Evolutionary conservation across 2,113 vertebrate genomes (phyloP).

Genomic region (Rhinolophus ferrumequinum): DNA sequence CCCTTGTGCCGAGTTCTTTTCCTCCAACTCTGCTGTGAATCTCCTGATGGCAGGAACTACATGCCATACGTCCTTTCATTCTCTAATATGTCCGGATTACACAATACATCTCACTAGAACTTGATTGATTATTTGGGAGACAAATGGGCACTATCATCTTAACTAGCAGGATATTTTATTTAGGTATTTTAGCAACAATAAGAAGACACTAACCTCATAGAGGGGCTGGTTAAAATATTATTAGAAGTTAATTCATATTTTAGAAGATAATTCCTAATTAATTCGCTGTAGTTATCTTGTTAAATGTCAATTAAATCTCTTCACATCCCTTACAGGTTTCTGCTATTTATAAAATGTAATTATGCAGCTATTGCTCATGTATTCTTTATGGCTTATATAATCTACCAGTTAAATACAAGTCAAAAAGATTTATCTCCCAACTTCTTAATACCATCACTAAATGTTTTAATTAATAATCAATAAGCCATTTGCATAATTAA

Average conservation of each 20-base stretch:
- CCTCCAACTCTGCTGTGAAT: neutral
- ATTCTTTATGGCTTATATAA: slow-evolving; percentile 83
- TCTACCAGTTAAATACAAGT: slow-evolving; percentile 84
- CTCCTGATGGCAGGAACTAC: neutral
- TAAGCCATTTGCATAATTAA: slow-evolving; percentile 83
- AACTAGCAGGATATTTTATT: slow-evolving; percentile 79
- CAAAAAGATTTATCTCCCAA: slow-evolving; percentile 80
- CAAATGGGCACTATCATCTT: slow-evolving; percentile 75
- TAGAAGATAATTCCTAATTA: slow-evolving; percentile 90
- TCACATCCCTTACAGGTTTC: slow-evolving; percentile 87
- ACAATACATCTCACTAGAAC: slow-evolving; percentile 60
- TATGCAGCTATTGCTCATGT: slow-evolving; percentile 84
- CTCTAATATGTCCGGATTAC: neutral
- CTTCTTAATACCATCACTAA: slow-evolving; percentile 82
- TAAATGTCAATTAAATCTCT: slow-evolving; percentile 89
- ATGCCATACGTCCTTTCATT: neutral
- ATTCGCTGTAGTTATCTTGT: slow-evolving; percentile 89
- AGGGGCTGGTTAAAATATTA: slow-evolving; percentile 86
- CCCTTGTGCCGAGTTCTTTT: neutral
- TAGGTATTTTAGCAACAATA: slow-evolving; percentile 78
- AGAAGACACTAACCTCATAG: slow-evolving; percentile 69
- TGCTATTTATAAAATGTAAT: slow-evolving; percentile 87
- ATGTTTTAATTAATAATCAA: slow-evolving; percentile 86
- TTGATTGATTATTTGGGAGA: slow-evolving; percentile 78
- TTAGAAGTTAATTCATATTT: slow-evolving; percentile 89